Conservation (phyloP, 2,888 invertebrate species). For the Cylindroiulus punctatus region DNA sequence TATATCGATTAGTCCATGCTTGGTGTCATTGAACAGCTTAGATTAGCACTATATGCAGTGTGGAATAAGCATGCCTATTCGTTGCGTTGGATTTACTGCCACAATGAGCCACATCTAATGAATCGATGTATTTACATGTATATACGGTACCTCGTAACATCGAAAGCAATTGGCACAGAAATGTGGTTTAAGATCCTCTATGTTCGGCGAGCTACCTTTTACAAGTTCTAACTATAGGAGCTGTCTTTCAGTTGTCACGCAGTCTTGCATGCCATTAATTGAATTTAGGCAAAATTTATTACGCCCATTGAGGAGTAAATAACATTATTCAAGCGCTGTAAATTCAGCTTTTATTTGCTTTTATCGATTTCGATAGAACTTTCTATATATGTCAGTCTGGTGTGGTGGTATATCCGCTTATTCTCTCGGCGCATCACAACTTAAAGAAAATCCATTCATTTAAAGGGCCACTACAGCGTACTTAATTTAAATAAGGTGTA, state of each 20-base stretch:
- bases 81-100: no score
- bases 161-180: neutral
- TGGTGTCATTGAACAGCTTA: no score
- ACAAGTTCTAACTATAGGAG: neutral
- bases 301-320: neutral
- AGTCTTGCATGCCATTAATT: constrained; percentile 19
- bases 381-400: neutral
- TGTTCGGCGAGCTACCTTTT: neutral
- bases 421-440: neutral
- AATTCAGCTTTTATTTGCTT: constrained; percentile 33
- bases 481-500: neutral
- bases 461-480: neutral
- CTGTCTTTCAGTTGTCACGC: neutral
- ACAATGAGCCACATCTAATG: neutral
- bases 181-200: neutral
- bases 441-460: constrained; percentile 22
- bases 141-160: no score
- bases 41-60: no score
- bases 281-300: constrained; percentile 8
- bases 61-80: neutral
- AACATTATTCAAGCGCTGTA: neutral
- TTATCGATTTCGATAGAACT: constrained; percentile 1
- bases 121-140: neutral
- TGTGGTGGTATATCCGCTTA: neutral
- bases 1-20: no score